These are phyloP conservation scores for Eulemur rubriventer DNA, from an alignment of 2,797 vertebrate genomes.

Conservation along the genomic window DNA sequence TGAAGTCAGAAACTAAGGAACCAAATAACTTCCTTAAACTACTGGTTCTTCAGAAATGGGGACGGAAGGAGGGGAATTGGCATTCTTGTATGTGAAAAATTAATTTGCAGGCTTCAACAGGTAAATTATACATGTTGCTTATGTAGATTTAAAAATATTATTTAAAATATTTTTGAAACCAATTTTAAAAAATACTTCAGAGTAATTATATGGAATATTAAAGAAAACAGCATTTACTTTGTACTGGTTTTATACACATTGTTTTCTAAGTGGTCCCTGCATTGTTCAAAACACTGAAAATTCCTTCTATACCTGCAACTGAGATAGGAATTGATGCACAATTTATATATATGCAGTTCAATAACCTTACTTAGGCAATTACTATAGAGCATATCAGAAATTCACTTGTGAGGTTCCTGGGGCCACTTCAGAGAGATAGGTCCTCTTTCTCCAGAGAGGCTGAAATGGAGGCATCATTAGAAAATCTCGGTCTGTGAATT, in stretches of 20 bases:
- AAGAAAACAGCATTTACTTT: slow-evolving; percentile 32
- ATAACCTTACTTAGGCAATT: slow-evolving; percentile 5
- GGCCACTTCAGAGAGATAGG: neutral
- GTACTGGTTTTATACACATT: neutral
- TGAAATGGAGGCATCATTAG: neutral
- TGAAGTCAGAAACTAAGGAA: slow-evolving; percentile 38
- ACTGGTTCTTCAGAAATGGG: neutral
- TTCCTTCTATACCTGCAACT: neutral
- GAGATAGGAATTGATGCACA: slow-evolving; percentile 29
- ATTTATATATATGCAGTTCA: neutral
- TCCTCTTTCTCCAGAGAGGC: neutral
- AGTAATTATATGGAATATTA: neutral
- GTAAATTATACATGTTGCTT: slow-evolving; percentile 34
- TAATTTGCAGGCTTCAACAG: slow-evolving; percentile 15
- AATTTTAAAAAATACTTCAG: neutral
- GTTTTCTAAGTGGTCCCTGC: neutral
- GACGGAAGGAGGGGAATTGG: neutral
- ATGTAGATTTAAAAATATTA: slow-evolving; percentile 5
- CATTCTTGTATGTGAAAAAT: neutral
- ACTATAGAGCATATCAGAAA: neutral
- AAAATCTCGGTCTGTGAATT: neutral
- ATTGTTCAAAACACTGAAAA: slow-evolving; percentile 20
- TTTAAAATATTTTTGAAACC: slow-evolving; percentile 52
- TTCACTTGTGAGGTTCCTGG: slow-evolving; percentile 1
- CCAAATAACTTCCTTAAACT: slow-evolving; percentile 28